Evolutionary conservation across 2,888 invertebrate genomes (phyloP), one percentile per base, ranked within the genome.

Genomic region (Meteorus cinctellus): DNA sequence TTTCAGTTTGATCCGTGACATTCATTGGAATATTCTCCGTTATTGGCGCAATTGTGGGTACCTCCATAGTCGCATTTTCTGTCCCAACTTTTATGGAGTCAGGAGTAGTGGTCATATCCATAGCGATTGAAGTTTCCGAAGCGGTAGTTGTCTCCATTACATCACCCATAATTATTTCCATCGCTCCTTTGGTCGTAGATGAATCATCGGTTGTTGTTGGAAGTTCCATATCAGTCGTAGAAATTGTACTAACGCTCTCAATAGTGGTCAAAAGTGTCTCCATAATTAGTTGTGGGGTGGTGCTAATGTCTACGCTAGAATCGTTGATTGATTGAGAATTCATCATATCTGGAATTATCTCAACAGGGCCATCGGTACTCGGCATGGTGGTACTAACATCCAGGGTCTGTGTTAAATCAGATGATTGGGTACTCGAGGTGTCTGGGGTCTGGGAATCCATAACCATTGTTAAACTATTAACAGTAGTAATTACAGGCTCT

Each of bases 381-480:
- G 78, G 66, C 27, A 67, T 41, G 67, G 59, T 68, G n/a, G 76
- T 75, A 59, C 71, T 74, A 76, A 82, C 74, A 67, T 79, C 81
- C 66, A 80, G 77, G 79, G 77, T 72, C 75, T 79, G 82, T 65
- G 82, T 84, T 70, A 73, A 82, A 75, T 84, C 82, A 78, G 81
- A 77, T 71, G 69, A 74, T 45, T 74, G 82, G 73, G 77, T 74
- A 24, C 74, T 80, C 73, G 75, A 74, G 55, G 79, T 83, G 79
- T 85, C 85, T 80, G 83, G 82, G 77, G 80, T 81, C 78, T 80
- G 84, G 80, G 85, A 78, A 81, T 80, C 83, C 69, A 80, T 79
- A 83, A 84, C 77, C 66, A 78, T 83, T 78, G 82, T 83, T 79
- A 75, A 75, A 41, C 77, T 76, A 78, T 78, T 71, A 72, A 76